These are phyloP conservation scores for Dascyllus trimaculatus DNA, from an alignment of 2,113 vertebrate genomes.

Conservation along the genomic window DNA sequence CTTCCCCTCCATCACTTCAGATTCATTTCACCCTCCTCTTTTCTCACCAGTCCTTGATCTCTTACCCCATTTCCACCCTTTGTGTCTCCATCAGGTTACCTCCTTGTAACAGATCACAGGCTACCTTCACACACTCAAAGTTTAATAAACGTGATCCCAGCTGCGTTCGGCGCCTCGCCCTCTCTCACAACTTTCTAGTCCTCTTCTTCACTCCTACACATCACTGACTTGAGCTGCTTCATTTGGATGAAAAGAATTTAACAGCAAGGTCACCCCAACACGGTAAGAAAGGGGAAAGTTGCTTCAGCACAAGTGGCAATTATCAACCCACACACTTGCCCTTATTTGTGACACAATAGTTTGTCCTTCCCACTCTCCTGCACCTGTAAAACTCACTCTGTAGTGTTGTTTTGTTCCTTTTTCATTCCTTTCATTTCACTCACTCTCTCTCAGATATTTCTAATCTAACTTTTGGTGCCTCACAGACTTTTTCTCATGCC, in stretches of 20 bases:
- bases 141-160: slow-evolving; percentile 27
- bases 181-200: slow-evolving; percentile 8
- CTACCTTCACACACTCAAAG: background rate
- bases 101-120: slow-evolving; percentile 28
- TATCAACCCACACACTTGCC: background rate
- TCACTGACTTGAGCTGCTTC: slow-evolving; percentile 5
- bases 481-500: slow-evolving; percentile 26
- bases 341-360: background rate
- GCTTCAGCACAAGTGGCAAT: slow-evolving; percentile 16
- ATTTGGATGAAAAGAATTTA: slow-evolving; percentile 25
- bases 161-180: background rate
- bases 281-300: background rate
- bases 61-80: slow-evolving; percentile 16
- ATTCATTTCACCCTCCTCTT: slow-evolving; percentile 1
- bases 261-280: slow-evolving; percentile 38
- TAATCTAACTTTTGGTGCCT: slow-evolving; percentile 34
- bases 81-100: slow-evolving; percentile 38
- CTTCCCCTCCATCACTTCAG: slow-evolving; percentile 12
- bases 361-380: background rate
- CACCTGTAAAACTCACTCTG: slow-evolving; percentile 2
- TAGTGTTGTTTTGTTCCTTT: background rate
- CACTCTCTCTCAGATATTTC: background rate
- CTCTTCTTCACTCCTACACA: background rate
- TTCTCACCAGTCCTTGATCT: slow-evolving; percentile 27
- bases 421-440: slow-evolving; percentile 10